Conservation (phyloP, 2,888 invertebrate genomes). For the Noctua janthe region DNA sequence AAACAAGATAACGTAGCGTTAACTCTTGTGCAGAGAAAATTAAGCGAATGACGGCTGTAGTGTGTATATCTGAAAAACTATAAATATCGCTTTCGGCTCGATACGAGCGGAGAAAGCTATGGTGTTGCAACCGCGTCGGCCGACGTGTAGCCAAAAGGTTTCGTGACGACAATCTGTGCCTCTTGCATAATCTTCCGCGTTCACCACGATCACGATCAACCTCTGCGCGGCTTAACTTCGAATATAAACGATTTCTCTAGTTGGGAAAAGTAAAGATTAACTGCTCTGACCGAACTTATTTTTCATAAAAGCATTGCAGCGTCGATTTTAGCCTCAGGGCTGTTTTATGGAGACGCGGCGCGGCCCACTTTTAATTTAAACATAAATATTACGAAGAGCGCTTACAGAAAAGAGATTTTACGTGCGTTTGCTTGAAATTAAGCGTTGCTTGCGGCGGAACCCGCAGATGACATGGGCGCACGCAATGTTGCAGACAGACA, state of each 20-base stretch:
- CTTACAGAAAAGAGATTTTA: background rate
- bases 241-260: conserved; percentile 68
- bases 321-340: background rate
- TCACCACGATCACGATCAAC: conserved; percentile 74
- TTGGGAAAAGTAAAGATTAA: conserved; percentile 44
- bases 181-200: conserved; percentile 83
- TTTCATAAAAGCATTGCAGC: conserved; percentile 6
- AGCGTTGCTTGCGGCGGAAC: background rate
- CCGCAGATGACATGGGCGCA: background rate
- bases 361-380: background rate
- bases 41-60: conserved; percentile 17
- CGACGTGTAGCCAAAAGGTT: conserved; percentile 83
- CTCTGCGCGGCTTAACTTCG: conserved; percentile 69
- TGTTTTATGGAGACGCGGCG: background rate
- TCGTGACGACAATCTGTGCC: conserved; percentile 81
- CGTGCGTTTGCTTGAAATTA: background rate
- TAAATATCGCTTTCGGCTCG: conserved; percentile 72
- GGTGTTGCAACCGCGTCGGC: conserved; percentile 78
- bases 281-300: conserved; percentile 9
- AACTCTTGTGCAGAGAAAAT: conserved; percentile 32
- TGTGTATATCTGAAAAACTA: conserved; percentile 60
- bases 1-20: conserved; percentile 7
- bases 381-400: background rate
- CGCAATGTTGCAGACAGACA: too few species aligned
- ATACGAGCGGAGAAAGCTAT: conserved; percentile 84